Evolutionary conservation across 1,140 invertebrate species (phyloP).

Genomic region (Hycleus phaleratus): DNA sequence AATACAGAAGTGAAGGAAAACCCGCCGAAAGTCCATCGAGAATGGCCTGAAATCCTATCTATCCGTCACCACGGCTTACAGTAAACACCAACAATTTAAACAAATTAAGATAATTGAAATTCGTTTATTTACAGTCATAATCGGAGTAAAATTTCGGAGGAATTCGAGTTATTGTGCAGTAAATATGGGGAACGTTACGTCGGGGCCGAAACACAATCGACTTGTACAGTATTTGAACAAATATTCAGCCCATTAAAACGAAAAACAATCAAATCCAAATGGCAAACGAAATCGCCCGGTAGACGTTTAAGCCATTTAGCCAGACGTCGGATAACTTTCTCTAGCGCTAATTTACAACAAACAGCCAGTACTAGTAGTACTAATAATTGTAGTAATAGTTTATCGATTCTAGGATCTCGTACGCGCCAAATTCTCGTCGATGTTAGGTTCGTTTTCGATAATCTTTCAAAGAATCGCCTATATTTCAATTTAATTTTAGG

Average conservation of each 20-base stretch:
- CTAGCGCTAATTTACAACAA: slow-evolving; percentile 43
- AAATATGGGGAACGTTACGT: slow-evolving; percentile 55
- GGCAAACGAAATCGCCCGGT: slow-evolving; percentile 54
- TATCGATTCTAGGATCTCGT: slow-evolving; percentile 20
- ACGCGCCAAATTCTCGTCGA: slow-evolving; percentile 37
- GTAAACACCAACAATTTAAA: not conserved
- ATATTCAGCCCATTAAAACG: slow-evolving; percentile 50
- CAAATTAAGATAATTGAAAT: not conserved
- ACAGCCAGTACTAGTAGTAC: not conserved
- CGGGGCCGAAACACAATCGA: slow-evolving; percentile 57
- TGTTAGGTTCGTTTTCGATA: slow-evolving; percentile 29
- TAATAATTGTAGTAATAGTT: not conserved
- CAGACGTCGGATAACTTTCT: slow-evolving; percentile 55
- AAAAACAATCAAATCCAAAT: slow-evolving; percentile 45
- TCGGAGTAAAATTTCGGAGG: slow-evolving; percentile 50
- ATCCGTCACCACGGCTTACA: slow-evolving; percentile 53
- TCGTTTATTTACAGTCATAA: slow-evolving; percentile 53
- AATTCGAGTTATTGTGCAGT: slow-evolving; percentile 51
- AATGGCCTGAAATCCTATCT: slow-evolving; percentile 48
- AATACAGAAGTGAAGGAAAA: not conserved
- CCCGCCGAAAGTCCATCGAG: slow-evolving; percentile 18
- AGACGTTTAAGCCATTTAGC: slow-evolving; percentile 59
- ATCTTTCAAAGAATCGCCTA: no score
- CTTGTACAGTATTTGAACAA: slow-evolving; percentile 51
- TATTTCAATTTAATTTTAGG: slow-evolving; percentile 15